A percentile compares a stretch with the other conserved stretches of the same genome.
Conservation (phyloP, 1,140 invertebrate species). For the Glomeris maerens region DNA sequence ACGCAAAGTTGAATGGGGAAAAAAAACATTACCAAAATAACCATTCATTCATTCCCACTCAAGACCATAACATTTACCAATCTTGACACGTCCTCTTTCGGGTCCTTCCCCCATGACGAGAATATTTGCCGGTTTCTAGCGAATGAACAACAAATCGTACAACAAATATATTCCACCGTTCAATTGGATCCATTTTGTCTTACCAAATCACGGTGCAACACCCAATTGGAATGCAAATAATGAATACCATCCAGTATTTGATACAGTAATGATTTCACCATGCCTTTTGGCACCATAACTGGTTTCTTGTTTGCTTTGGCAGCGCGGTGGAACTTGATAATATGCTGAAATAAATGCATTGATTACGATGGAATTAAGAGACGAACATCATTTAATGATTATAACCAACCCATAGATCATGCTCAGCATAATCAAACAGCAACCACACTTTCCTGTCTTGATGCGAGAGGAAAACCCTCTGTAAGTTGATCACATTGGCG, state of each 20-base stretch:
- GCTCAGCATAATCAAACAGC: conserved; percentile 97
- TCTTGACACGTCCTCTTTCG: conserved; percentile 93
- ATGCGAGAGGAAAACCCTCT: conserved; percentile 93
- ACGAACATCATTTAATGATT: conserved; percentile 1
- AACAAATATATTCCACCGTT: no score
- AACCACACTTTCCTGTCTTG: conserved; percentile 96
- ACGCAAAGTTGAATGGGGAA: no score
- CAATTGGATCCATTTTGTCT: no score
- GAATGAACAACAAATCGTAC: conserved; percentile 18
- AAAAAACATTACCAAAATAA: no score
- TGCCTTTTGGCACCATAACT: conserved; percentile 87
- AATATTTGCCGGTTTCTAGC: conserved; percentile 96
- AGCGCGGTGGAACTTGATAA: conserved; percentile 97
- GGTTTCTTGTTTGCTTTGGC: conserved; percentile 97
- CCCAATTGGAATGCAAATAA: conserved; percentile 99
- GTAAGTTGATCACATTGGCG: conserved; percentile 93
- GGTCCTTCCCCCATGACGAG: conserved; percentile 98
- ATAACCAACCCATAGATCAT: conserved; percentile 80
- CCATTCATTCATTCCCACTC: no score
- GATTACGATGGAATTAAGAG: conserved; percentile 1
- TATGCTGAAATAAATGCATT: conserved; percentile 49
- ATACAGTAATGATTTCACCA: conserved; percentile 96
- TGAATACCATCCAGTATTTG: conserved; percentile 99
- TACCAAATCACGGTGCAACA: conserved; percentile 93
- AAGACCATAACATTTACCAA: conserved; percentile 40